Evolutionary conservation across 2,113 vertebrate genomes (phyloP).

Genomic region (Anolis carolinensis): DNA sequence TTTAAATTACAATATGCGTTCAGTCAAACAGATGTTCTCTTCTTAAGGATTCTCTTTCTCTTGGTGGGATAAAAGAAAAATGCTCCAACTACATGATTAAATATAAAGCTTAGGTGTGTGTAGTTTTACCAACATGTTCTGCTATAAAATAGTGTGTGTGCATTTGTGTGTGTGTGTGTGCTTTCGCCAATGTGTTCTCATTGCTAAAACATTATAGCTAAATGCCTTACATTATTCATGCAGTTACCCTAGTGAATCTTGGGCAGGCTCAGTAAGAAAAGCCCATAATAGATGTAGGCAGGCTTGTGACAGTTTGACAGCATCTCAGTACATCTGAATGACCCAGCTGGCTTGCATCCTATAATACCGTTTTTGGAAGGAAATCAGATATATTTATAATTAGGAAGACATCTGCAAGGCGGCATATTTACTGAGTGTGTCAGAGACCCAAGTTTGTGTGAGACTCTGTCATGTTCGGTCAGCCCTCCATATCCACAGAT

Average conservation of each 20-base stretch:
- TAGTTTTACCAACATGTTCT: not conserved
- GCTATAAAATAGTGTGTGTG: not conserved
- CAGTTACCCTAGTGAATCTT: not conserved
- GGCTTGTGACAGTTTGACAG: conserved; percentile 1
- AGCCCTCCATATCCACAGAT: too few species aligned
- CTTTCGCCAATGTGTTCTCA: not conserved
- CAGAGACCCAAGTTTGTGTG: too few species aligned
- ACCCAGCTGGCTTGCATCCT: conserved; percentile 5
- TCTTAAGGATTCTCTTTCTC: not conserved
- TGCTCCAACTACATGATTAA: not conserved
- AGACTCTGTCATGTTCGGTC: too few species aligned
- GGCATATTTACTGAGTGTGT: not conserved
- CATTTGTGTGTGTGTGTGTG: too few species aligned
- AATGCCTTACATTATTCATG: conserved; percentile 1
- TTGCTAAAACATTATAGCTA: not conserved
- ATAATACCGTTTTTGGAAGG: conserved; percentile 12
- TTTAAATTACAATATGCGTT: not conserved
- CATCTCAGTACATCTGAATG: not conserved
- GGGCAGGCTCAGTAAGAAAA: not conserved
- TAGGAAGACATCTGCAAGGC: not conserved
- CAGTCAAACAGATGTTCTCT: not conserved
- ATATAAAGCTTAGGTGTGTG: not conserved
- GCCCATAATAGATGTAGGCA: not conserved
- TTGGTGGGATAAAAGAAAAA: not conserved
- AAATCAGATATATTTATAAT: not conserved